A percentile compares a stretch with the other conserved stretches of the same genome.
Evolutionary conservation across 2,797 vertebrate genomes (phyloP).

Genomic region (Pangasius macronema): DNA sequence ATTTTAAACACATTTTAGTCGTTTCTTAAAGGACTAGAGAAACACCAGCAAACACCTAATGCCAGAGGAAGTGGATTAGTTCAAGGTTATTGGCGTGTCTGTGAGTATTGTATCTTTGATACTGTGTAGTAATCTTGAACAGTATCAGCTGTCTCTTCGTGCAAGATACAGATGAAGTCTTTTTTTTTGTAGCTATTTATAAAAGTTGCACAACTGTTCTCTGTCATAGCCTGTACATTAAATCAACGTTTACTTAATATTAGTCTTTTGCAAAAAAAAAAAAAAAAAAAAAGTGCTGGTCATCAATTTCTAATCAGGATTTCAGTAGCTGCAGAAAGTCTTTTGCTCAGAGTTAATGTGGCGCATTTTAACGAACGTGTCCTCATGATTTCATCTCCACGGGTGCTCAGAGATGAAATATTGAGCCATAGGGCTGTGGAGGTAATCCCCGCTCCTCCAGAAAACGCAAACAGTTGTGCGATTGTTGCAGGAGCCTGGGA

Average conservation of each 20-base stretch:
- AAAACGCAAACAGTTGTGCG: slow-evolving; percentile 85
- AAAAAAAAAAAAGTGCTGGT: not conserved
- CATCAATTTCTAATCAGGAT: slow-evolving; percentile 1
- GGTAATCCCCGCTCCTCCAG: slow-evolving; percentile 65
- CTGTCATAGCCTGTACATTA: not conserved
- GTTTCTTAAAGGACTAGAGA: not conserved
- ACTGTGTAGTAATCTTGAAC: not conserved
- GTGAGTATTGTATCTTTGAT: not conserved
- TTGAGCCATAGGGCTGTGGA: slow-evolving; percentile 58
- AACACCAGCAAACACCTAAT: not conserved
- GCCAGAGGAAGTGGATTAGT: not conserved
- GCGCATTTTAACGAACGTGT: slow-evolving; percentile 59
- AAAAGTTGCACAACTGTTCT: not conserved
- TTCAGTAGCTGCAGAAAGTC: slow-evolving; percentile 7
- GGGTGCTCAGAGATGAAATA: slow-evolving; percentile 35
- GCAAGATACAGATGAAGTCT: not conserved
- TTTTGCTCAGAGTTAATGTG: slow-evolving; percentile 58
- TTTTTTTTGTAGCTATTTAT: not conserved
- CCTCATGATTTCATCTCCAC: slow-evolving; percentile 41
- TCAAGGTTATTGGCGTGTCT: not conserved
- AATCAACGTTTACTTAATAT: not conserved
- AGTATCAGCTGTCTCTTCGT: not conserved
- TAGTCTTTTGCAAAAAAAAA: not conserved
- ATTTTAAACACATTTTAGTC: not conserved
- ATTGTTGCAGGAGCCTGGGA: slow-evolving; percentile 89